Conservation (phyloP, 2,797 vertebrate species). For the Cygnus olor region DNA sequence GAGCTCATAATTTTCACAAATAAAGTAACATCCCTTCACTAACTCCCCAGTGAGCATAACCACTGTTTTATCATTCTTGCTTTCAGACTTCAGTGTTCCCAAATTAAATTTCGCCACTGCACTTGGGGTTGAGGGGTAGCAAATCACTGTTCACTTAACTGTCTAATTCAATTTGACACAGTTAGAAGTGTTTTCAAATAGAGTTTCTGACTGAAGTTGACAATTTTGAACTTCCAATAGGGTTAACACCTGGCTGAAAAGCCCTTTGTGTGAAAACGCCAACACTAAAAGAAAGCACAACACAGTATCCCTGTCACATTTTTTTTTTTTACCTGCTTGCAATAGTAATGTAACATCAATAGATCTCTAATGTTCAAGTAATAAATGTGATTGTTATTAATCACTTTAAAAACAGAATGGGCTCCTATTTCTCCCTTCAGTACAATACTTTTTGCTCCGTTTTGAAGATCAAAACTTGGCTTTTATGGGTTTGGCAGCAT, state of each 20-base stretch:
- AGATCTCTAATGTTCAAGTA: not conserved
- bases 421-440: not conserved
- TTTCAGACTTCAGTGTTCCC: not conserved
- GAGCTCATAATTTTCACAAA: not conserved
- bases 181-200: constrained; percentile 30
- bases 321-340: not conserved
- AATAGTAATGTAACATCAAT: not conserved
- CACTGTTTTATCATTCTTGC: not conserved
- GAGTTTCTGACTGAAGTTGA: not conserved
- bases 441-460: not conserved
- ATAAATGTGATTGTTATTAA: not conserved
- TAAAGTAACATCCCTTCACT: not conserved
- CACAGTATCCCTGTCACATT: not conserved
- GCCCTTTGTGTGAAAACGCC: not conserved
- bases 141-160: constrained; percentile 18
- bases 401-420: not conserved
- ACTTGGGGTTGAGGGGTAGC: not conserved
- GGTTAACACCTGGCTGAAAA: constrained; percentile 19
- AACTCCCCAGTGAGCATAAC: not conserved
- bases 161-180: not conserved
- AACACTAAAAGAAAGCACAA: not conserved
- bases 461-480: not conserved
- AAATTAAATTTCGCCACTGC: not conserved
- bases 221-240: constrained; percentile 37
- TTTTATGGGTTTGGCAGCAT: not conserved